Evolutionary conservation across 2,113 vertebrate genomes (phyloP).

Genomic region (Anguilla rostrata): DNA sequence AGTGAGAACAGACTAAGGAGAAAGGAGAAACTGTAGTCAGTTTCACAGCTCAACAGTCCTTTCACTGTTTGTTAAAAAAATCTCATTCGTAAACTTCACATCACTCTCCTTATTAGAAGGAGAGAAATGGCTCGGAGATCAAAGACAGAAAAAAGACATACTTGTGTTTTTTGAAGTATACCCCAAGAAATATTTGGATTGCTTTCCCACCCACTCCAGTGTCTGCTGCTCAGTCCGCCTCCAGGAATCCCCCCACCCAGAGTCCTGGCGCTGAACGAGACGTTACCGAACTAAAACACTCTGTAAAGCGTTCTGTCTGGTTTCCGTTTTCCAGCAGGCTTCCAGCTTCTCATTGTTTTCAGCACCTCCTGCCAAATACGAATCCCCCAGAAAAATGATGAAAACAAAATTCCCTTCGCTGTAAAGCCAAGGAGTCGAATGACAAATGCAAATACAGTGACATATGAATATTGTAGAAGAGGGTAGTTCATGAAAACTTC

Average conservation of each 20-base stretch:
- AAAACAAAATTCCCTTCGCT: conserved; percentile 2
- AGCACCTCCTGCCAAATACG: not conserved
- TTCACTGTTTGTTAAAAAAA: conserved; percentile 10
- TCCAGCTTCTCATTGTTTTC: conserved; percentile 29
- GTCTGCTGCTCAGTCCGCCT: conserved; percentile 54
- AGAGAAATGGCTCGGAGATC: conserved; percentile 41
- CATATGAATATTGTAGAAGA: not conserved
- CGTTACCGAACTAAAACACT: conserved; percentile 22
- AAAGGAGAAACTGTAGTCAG: not conserved
- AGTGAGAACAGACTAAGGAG: not conserved
- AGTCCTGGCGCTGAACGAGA: conserved; percentile 25
- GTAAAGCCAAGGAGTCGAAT: not conserved
- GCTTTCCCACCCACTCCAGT: conserved; percentile 56
- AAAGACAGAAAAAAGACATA: conserved; percentile 50
- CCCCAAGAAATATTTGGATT: conserved; percentile 59
- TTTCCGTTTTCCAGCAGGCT: conserved; percentile 9
- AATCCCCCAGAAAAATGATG: conserved; percentile 1
- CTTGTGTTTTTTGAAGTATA: conserved; percentile 53
- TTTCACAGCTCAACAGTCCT: not conserved
- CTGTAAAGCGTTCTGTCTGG: conserved; percentile 27
- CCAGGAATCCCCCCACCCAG: conserved; percentile 62
- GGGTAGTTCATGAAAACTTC: not conserved
- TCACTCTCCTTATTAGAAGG: conserved; percentile 40
- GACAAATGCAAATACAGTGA: not conserved
- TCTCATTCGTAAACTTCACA: conserved; percentile 28